Evolutionary conservation across 2,113 vertebrate species (phyloP), one percentile per base, ranked within the genome.

Genomic region (Noctilio leporinus): DNA sequence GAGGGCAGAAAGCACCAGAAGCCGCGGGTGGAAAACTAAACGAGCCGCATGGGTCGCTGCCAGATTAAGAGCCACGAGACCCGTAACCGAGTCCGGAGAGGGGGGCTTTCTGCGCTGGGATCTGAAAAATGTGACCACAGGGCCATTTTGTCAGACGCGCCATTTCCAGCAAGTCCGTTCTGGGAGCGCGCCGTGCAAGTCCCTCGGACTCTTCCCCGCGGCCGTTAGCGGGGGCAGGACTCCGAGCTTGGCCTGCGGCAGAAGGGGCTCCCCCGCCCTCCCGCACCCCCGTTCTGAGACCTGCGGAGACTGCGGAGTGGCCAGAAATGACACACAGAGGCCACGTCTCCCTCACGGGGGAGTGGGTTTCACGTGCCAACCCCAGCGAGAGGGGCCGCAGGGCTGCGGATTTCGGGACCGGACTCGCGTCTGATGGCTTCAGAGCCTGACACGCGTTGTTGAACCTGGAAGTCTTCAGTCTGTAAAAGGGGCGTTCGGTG

Each of bases 241-340:
- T 98, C 92, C 11, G 87, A 96, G 96, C 97, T 97, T 96, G 93
- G 96, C 97, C 98, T 97, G 93, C 97, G 97, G 86, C 96, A 97
- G 96, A 94, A 8, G 24, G 95, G 64, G 96, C 95, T 26, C 72
- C 72, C 75, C 62, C 17, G 70, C 45, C 47, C 69, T 62, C 45
- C 2, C 43, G 19, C 1, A 5, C 96, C 98, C 98, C 95, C 35
- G 98, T 98, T 93, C 97, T 96, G 97, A 98, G 96, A 98, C 98
- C 97, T 97, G 97, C 88, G 92, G 96, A 96, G 97, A 98, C 91
- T 98, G 98, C 98, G 98, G 98, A 99, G 98, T 98, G 96, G 98
- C 98, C 98, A 98, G 97, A 99, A 99, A 98, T 98, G 98, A 97
- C 96, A n/a, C n/a, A n/a, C n/a, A n/a, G n/a, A n/a, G n/a, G n/a